These are phyloP conservation scores for Gymnosoma rotundatum DNA, from an alignment of 2,888 invertebrate genomes.

Conservation along the genomic window DNA sequence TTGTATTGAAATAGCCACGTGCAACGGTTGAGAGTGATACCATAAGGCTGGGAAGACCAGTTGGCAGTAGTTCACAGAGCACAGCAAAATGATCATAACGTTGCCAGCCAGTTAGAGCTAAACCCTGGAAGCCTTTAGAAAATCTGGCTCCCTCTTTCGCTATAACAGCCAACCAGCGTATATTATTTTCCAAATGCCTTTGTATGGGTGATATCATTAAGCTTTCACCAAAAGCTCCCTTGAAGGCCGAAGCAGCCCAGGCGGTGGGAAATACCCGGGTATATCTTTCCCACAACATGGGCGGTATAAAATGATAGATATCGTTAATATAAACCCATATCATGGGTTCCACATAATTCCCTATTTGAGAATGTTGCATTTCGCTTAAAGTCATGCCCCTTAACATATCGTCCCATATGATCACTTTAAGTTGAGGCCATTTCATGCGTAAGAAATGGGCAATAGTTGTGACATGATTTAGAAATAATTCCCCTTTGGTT, in stretches of 20 bases:
- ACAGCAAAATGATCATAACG: conserved; percentile 88
- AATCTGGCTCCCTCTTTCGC: conserved; percentile 83
- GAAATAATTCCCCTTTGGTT: conserved; percentile 84
- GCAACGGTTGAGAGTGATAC: conserved; percentile 84
- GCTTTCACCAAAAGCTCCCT: conserved; percentile 89
- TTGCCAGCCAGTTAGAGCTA: conserved; percentile 82
- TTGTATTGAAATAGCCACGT: conserved; percentile 85
- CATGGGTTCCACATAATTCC: conserved; percentile 88
- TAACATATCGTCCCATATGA: conserved; percentile 93
- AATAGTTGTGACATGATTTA: conserved; percentile 85
- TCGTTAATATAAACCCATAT: conserved; percentile 91
- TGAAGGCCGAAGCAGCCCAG: conserved; percentile 90
- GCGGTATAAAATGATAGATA: conserved; percentile 84
- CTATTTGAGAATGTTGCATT: conserved; percentile 85
- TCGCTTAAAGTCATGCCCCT: conserved; percentile 85
- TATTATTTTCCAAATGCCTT: conserved; percentile 87
- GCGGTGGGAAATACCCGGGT: conserved; percentile 86
- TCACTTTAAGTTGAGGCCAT: conserved; percentile 84
- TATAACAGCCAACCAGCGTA: conserved; percentile 88
- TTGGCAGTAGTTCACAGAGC: conserved; percentile 87
- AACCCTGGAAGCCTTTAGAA: conserved; percentile 80
- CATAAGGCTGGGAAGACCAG: conserved; percentile 86
- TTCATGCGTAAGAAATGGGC: conserved; percentile 85
- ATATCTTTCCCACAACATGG: conserved; percentile 86
- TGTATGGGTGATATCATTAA: conserved; percentile 86